Evolutionary conservation across 2,888 invertebrate genomes (phyloP), one percentile per base, ranked within the genome.

Genomic region (Aleiodes alternator): DNA sequence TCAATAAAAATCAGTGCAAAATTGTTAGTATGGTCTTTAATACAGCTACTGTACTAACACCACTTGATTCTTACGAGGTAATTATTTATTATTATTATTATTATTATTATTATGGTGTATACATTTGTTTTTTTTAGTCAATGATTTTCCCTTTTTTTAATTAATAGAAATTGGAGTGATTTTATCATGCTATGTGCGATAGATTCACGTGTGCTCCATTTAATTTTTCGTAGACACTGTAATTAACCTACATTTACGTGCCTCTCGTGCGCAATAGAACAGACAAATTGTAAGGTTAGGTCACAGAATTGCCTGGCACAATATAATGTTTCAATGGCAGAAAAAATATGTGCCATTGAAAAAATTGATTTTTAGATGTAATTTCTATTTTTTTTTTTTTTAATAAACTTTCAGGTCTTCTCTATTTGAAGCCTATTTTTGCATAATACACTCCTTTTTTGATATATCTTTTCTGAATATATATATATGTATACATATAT

Each of bases 221-320:
- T 76, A 76, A 76, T 78, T 29, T 14, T 73, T 79, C 69, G n/a
- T 66, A 69, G 56, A 75, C 74, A 76, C 9, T 76, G 78, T 78
- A 76, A 79, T 79, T 78, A 79, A 79, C 78, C 78, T 72, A 79
- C 69, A 78, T 79, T 76, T 75, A 55, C 12, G 31, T 53, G 9
- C 9, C n/a, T 68, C 31, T 68, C 31, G 16, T 68, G 68, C 68
- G 68, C 68, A 68, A 68, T 68, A 68, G 68, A 66, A 14, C 34
- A 34, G 48, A 50, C 31, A 51, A 23, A 51, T 68, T 50, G n/a
- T 68, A 68, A 68, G 68, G 68, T 68, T 68, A 68, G 50, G 68
- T 68, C 51, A 23, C 23, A 68, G 51, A 68, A 14, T 9, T 68
- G 31, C 34, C 43, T 48, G 48, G 48, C 51, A 29, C 51, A 68